Percentiles rank a stretch among this genome's conserved stretches.
These are phyloP conservation scores for Saturnia japonica DNA, from an alignment of 2,888 invertebrate genomes.

Conservation along the genomic window DNA sequence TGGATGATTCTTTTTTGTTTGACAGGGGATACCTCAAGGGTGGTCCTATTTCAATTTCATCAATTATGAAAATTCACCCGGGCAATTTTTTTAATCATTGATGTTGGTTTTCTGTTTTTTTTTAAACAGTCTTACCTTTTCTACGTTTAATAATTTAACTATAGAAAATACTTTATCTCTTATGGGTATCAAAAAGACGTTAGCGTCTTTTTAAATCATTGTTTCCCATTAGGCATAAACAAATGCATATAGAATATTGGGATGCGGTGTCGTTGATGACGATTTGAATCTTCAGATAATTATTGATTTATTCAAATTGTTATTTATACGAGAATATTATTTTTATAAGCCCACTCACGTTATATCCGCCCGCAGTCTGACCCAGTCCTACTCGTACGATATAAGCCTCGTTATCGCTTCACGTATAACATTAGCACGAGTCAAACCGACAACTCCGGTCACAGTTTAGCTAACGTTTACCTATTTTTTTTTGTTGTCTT, in stretches of 20 bases:
- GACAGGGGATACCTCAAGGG: too few relatives aligned
- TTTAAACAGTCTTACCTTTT: too few relatives aligned
- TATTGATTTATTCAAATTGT: not conserved
- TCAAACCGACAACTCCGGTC: conserved; percentile 26
- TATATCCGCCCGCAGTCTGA: conserved; percentile 11
- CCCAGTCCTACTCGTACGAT: conserved; percentile 30
- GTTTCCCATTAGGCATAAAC: not conserved
- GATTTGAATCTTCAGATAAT: not conserved
- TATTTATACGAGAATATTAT: not conserved
- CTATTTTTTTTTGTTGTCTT: conserved; percentile 17
- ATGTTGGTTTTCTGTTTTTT: too few relatives aligned
- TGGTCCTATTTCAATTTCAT: too few relatives aligned
- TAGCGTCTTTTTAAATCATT: not conserved
- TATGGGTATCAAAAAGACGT: not conserved
- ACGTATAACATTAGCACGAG: conserved; percentile 29
- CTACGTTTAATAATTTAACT: too few relatives aligned
- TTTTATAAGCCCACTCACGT: not conserved
- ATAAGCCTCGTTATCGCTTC: conserved; percentile 34
- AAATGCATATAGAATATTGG: not conserved
- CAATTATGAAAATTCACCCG: too few relatives aligned
- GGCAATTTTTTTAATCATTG: too few relatives aligned
- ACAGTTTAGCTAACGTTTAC: conserved; percentile 8
- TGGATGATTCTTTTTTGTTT: too few relatives aligned
- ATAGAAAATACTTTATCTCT: too few relatives aligned
- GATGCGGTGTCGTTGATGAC: conserved; percentile 5